These are phyloP conservation scores for Scytalopus superciliaris DNA, from an alignment of 2,113 vertebrate species.

Conservation along the genomic window DNA sequence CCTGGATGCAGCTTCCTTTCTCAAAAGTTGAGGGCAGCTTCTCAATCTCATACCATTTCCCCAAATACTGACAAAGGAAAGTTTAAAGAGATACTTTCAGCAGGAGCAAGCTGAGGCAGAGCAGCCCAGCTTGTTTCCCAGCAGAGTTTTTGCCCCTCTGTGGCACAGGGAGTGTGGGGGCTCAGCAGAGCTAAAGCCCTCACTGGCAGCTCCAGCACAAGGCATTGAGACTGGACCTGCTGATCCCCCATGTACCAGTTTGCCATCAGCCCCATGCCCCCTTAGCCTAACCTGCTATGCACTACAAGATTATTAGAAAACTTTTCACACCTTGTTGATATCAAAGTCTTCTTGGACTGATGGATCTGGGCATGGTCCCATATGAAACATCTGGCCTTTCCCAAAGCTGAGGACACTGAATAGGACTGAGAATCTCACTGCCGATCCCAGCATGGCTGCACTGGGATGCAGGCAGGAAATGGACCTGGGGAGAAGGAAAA, in stretches of 20 bases:
- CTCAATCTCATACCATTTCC: constrained; percentile 85
- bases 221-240: not conserved
- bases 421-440: not conserved
- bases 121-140: not conserved
- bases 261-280: not conserved
- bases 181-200: fast-evolving
- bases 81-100: not conserved
- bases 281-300: not conserved
- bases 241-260: not conserved
- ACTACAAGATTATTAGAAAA: not conserved
- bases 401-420: not conserved
- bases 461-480: not conserved
- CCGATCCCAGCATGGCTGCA: not conserved
- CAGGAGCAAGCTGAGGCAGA: not conserved
- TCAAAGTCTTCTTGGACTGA: constrained; percentile 81
- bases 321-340: constrained; percentile 78
- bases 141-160: fast-evolving
- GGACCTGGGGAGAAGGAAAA: not conserved
- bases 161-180: fast-evolving
- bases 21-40: constrained; percentile 79
- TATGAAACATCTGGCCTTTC: constrained; percentile 81
- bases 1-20: constrained; percentile 79
- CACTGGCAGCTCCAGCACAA: not conserved
- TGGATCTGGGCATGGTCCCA: constrained; percentile 84
- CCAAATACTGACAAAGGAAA: constrained; percentile 78